Conservation (phyloP, 2,888 invertebrate species). For the Homarus gammarus region DNA sequence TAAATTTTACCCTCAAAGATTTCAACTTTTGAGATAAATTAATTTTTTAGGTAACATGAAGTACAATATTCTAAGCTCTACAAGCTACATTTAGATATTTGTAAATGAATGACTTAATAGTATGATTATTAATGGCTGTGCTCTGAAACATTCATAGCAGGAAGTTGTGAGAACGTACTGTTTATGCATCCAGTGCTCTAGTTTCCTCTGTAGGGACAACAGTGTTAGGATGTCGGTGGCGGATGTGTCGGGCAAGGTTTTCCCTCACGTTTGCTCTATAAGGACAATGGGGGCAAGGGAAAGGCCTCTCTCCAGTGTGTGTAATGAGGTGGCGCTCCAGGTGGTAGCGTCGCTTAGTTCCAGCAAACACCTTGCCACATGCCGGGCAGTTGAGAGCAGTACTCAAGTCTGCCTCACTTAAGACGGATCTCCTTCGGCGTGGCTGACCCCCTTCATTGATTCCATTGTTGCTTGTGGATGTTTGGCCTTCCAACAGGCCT, state of each 20-base stretch:
- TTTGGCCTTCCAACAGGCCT: constrained; percentile 39
- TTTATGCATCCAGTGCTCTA: constrained; percentile 24
- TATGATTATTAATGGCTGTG: neutral
- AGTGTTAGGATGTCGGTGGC: constrained; percentile 50
- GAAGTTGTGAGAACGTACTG: constrained; percentile 16
- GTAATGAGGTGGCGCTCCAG: constrained; percentile 68
- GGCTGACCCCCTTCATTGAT: constrained; percentile 9
- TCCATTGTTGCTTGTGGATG: constrained; percentile 26
- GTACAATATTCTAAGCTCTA: too few species aligned
- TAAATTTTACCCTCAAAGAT: too few species aligned
- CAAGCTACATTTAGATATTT: neutral
- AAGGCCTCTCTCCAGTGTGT: constrained; percentile 69
- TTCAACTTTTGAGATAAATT: too few species aligned
- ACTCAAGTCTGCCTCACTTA: constrained; percentile 38
- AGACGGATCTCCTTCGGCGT: constrained; percentile 20
- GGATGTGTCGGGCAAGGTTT: constrained; percentile 66
- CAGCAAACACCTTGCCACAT: constrained; percentile 61
- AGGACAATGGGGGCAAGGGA: constrained; percentile 66
- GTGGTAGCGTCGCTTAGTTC: constrained; percentile 63
- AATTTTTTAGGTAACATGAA: too few species aligned
- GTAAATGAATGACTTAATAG: neutral
- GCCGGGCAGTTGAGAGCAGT: constrained; percentile 41
- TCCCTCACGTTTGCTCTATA: constrained; percentile 72
- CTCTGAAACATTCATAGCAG: neutral
- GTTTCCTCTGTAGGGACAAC: constrained; percentile 7